Evolutionary conservation across 2,113 vertebrate genomes (phyloP), one percentile per base, ranked within the genome.

Genomic region (Siniperca knerii): DNA sequence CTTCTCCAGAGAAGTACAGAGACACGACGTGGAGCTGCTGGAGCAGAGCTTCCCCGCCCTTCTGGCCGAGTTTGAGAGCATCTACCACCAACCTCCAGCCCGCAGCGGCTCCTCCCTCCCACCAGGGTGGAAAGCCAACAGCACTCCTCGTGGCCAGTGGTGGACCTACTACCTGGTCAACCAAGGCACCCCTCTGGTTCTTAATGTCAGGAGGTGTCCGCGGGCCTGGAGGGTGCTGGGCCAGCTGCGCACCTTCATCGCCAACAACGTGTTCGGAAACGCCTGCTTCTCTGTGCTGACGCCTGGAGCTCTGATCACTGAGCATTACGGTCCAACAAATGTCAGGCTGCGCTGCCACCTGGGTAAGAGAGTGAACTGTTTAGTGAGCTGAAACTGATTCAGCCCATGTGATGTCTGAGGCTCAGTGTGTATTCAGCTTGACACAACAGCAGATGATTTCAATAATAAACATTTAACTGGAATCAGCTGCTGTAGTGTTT

Each of bases 221-320:
- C 96, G 97, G 82, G 97, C 98, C 37, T 99, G 97, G 96, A 96
- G 98, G 90, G 96, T 99, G 77, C 97, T 99, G 9, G 97, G 98
- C 52, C 98, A 97, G 93, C 97, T 99, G 66, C 98, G 98, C 79
- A 99, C 98, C 92, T 99, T 98, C 95, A 97, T 99, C 71, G 96
- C 97, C 85, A 98, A 98, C 96, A 99, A 99, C 46, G 97, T 99
- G 86, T 99, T 99, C 72, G 98, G 98, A 64, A 99, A 99, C 4
- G 98, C 98, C 4, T 99, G 98, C 95, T 97, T 99, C 96, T 99
- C 98, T 0, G 96, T 99, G 82, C 96, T 99, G 88, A 97, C 95
- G 75, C 98, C 98, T 0, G 98, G 98, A 73, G 96, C 98, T 0
- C 96, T 97, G 84, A 97, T 99, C 68, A 94, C 96, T 0, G 98